Percentiles rank a stretch among this genome's conserved stretches.
These are phyloP conservation scores for Volucella inflata DNA, from an alignment of 2,888 invertebrate species.

Conservation along the genomic window DNA sequence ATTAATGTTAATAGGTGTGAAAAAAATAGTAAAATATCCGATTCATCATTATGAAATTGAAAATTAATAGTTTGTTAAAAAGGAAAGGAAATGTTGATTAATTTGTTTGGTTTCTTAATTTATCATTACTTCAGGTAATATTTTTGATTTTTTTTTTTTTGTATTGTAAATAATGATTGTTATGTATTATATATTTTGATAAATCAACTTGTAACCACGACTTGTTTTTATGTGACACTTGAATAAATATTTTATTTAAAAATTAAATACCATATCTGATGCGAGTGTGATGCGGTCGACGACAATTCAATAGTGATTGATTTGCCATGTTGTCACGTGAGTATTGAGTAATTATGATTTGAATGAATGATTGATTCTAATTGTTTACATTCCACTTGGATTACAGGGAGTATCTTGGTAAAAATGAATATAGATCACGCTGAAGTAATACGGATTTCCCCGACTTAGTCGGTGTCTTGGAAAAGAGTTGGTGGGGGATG, in stretches of 20 bases:
- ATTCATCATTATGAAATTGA: slow-evolving; percentile 6
- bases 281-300: no score
- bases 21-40: slow-evolving; percentile 3
- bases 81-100: not conserved
- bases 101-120: not conserved
- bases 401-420: no score
- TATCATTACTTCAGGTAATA: slow-evolving; percentile 3
- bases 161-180: not conserved
- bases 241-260: slow-evolving; percentile 48
- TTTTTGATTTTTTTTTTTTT: slow-evolving; percentile 21
- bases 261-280: not conserved
- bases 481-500: no score
- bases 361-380: no score
- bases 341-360: no score
- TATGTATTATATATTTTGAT: slow-evolving; percentile 23
- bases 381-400: no score
- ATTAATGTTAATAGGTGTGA: slow-evolving; percentile 8
- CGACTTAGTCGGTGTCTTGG: no score
- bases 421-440: no score
- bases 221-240: slow-evolving; percentile 34
- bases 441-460: no score
- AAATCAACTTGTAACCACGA: slow-evolving; percentile 23
- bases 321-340: no score
- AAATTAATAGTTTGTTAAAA: slow-evolving; percentile 41
- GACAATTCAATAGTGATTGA: no score